A percentile compares a stretch with the other conserved stretches of the same genome.
Conservation (phyloP, 2,113 vertebrate species). For the Bombycilla garrulus region DNA sequence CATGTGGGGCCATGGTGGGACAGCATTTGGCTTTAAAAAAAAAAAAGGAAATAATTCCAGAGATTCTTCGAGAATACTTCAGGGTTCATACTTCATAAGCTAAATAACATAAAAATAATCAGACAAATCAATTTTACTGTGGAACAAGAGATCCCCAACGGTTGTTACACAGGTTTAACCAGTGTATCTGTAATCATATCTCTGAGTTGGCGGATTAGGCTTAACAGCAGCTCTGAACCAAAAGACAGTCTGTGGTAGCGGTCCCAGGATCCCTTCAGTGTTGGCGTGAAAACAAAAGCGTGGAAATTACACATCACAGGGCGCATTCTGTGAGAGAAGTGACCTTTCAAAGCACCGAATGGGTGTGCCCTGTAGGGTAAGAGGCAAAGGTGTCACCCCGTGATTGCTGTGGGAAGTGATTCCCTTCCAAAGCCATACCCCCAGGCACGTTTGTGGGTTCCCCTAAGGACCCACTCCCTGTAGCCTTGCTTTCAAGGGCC, state of each 20-base stretch:
- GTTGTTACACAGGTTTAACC: neutral
- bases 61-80: neutral
- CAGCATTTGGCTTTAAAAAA: neutral
- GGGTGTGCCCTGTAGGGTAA: too few species aligned
- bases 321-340: neutral
- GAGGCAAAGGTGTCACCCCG: rapidly evolving
- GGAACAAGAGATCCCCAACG: neutral
- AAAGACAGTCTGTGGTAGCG: neutral
- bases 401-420: neutral
- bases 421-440: neutral
- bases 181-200: neutral
- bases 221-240: neutral
- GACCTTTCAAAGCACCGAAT: neutral
- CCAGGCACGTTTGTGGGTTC: neutral
- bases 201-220: neutral
- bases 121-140: neutral
- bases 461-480: neutral
- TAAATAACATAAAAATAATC: neutral
- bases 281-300: neutral
- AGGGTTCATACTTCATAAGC: neutral
- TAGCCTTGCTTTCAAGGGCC: neutral
- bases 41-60: neutral
- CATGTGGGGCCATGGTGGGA: neutral
- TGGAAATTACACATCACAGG: neutral
- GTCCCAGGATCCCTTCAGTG: neutral